Evolutionary conservation across 2,888 invertebrate species (phyloP), one percentile per base, ranked within the genome.

Genomic region (Diploptera punctata): DNA sequence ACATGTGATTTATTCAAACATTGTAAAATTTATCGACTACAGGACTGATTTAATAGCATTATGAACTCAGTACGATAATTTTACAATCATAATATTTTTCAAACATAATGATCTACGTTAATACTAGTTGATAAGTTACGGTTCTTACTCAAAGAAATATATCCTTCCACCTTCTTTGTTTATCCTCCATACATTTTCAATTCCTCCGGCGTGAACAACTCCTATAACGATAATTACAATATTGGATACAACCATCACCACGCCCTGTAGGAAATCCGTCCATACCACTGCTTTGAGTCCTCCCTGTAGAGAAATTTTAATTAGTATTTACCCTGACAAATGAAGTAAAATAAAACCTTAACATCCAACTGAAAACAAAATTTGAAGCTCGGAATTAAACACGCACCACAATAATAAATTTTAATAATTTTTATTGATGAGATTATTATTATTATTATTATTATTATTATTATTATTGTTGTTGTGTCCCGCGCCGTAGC

Each of bases 281-380:
- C 89, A 89, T 1, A 91, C 88, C 5, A 91, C 88, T 2, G 90
- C 91, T 79, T 89, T 84, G 24, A 91, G 80, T 10, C 91, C 90
- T 54, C 87, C 81, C 65, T 65, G n/a, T n/a, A n/a, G n/a, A n/a
- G n/a, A n/a, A n/a, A n/a, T n/a, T n/a, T n/a, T n/a, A n/a, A n/a
- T n/a, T n/a, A n/a, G n/a, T n/a, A n/a, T n/a, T n/a, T n/a, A n/a
- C n/a, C n/a, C 38, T 19, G 13, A 16, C 38, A 38, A 38, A 9
- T 13, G 13, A 13, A 38, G 13, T 38, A 38, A 38, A 38, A 38
- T 38, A 9, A 38, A 38, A 38, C 7, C 38, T 5, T 38, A 5
- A 38, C 38, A 38, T 9, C 13, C 13, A 5, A 38, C 7, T 13
- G 7, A 38, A 9, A 9, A 5, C 13, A 38, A 9, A 38, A 38